phyloP scores from a whole-genome alignment of 2,113 vertebrate genomes.

The Semnornis frantzii region DNA sequence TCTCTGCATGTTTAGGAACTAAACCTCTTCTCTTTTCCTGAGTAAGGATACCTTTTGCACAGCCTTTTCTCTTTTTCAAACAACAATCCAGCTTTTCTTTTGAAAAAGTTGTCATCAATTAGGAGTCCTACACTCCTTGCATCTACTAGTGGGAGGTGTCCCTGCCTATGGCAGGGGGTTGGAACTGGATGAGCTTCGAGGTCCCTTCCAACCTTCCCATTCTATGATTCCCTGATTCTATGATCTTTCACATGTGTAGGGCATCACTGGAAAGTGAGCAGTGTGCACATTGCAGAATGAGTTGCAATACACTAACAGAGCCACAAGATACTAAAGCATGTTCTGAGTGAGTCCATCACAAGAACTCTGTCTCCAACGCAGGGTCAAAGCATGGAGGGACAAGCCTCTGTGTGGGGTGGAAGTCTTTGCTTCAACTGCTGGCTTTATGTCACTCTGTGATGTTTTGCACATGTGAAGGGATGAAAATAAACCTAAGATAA shows the following conservation, averaged over 20 bases:
- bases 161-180: too few relatives aligned
- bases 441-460: neutral
- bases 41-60: conserved; percentile 68
- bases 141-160: too few relatives aligned
- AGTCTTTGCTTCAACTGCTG: neutral
- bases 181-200: too few relatives aligned
- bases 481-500: too few relatives aligned
- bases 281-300: neutral
- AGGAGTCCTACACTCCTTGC: neutral
- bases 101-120: neutral
- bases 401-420: neutral
- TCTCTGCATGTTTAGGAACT: conserved; percentile 81
- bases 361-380: neutral
- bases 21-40: conserved; percentile 66
- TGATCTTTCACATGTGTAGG: neutral
- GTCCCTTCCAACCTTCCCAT: too few relatives aligned
- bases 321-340: neutral
- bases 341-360: neutral
- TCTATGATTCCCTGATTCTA: too few relatives aligned
- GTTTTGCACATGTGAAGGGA: neutral
- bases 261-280: neutral
- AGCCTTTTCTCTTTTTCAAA: conserved; percentile 25
- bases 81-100: neutral
- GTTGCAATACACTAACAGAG: neutral
- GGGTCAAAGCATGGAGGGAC: neutral